phyloP scores from a whole-genome alignment of 2,888 invertebrate species.

The Lasius fuliginosus region DNA sequence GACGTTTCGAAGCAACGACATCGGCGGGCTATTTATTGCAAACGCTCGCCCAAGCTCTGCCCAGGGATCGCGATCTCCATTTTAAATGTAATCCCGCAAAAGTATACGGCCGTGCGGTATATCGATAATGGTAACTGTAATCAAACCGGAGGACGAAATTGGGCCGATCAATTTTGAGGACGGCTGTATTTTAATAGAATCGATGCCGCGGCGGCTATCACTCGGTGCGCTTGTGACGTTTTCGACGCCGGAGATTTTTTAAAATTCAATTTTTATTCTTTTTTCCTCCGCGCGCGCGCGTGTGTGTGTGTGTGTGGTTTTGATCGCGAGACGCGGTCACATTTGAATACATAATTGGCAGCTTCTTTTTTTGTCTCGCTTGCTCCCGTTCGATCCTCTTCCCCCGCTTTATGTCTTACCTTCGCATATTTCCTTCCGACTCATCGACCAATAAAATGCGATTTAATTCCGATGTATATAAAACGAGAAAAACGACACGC shows the following conservation, averaged over 20 bases:
- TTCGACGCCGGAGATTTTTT: constrained; percentile 43
- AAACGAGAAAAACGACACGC: constrained; percentile 13
- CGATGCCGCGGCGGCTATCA: constrained; percentile 36
- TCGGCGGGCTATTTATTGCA: constrained; percentile 42
- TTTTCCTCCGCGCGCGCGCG: background rate
- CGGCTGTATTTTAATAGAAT: constrained; percentile 59
- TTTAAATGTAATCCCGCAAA: constrained; percentile 55
- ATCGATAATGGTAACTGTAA: constrained; percentile 56
- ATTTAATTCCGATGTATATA: constrained; percentile 39
- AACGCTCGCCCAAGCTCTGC: constrained; percentile 24
- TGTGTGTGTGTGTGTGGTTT: background rate
- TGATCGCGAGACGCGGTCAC: constrained; percentile 34
- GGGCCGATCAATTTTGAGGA: constrained; percentile 42
- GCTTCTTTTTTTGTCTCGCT: constrained; percentile 20
- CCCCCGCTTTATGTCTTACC: constrained; percentile 30
- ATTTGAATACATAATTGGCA: constrained; percentile 70
- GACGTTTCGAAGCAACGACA: constrained; percentile 37
- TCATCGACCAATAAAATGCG: constrained; percentile 13
- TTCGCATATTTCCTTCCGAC: constrained; percentile 11
- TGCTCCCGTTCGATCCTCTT: constrained; percentile 28
- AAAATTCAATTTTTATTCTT: constrained; percentile 59
- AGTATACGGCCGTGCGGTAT: constrained; percentile 35
- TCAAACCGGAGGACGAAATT: constrained; percentile 41
- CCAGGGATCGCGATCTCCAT: constrained; percentile 47
- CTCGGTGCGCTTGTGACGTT: constrained; percentile 19